Evolutionary conservation across 2,797 vertebrate genomes (phyloP).

Genomic region (Lutjanus campechanus): DNA sequence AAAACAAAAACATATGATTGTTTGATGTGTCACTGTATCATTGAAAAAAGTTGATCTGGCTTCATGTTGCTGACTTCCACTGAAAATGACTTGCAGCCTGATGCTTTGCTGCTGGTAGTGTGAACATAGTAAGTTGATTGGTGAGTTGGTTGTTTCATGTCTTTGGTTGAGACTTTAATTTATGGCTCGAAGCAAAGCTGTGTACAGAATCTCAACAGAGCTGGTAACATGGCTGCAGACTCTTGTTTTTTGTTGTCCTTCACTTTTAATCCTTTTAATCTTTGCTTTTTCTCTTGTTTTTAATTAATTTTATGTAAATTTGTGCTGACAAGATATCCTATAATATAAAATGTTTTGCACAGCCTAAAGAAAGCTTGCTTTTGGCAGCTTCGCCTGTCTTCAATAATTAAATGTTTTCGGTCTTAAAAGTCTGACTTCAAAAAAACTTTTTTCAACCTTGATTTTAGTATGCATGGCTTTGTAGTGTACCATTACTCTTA

Average conservation of each 20-base stretch:
- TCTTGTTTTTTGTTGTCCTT: not conserved
- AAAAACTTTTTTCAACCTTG: not conserved
- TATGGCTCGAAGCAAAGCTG: too few species aligned
- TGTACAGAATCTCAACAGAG: not conserved
- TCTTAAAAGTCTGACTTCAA: not conserved
- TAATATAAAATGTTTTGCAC: not conserved
- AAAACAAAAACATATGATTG: too few species aligned
- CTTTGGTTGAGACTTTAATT: not conserved
- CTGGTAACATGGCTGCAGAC: not conserved
- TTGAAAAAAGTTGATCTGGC: too few species aligned
- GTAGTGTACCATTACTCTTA: not conserved
- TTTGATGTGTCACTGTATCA: too few species aligned
- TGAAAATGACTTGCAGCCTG: too few species aligned
- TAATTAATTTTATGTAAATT: not conserved
- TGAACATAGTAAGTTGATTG: not conserved
- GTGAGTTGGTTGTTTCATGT: not conserved
- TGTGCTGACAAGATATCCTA: not conserved
- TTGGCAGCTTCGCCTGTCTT: not conserved
- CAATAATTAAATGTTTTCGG: not conserved
- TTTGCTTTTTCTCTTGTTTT: not conserved
- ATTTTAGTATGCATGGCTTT: not conserved
- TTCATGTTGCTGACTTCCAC: too few species aligned
- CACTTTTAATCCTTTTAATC: not conserved
- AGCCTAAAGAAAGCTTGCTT: not conserved
- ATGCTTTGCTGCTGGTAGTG: too few species aligned